Evolutionary conservation across 2,113 vertebrate species (phyloP).

Genomic region (Pao palembangensis): DNA sequence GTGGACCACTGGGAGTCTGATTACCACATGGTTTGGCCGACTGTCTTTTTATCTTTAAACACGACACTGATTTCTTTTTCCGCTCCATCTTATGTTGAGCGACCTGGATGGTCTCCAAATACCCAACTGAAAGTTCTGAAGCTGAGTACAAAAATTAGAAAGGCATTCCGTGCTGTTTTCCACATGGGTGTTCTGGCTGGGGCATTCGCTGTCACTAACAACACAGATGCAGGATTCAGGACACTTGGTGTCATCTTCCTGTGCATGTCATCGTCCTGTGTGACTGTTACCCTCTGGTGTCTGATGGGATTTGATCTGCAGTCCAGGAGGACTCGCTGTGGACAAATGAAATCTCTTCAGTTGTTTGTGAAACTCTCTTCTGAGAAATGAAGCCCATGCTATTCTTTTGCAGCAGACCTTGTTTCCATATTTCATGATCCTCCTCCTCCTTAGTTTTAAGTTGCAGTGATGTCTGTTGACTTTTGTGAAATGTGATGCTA

Average conservation of each 20-base stretch:
- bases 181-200: background rate
- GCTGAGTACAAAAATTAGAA: background rate
- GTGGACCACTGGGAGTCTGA: background rate
- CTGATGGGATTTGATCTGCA: background rate
- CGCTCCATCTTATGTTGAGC: background rate
- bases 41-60: conserved; percentile 9
- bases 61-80: background rate
- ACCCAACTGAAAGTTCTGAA: background rate
- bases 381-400: background rate
- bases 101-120: background rate
- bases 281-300: background rate
- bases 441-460: conserved; percentile 1
- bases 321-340: conserved; percentile 8
- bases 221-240: background rate
- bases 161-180: background rate
- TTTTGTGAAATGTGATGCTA: background rate
- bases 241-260: background rate
- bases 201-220: conserved; percentile 2
- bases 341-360: conserved; percentile 3
- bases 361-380: conserved; percentile 4
- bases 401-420: no score
- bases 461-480: background rate
- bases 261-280: background rate
- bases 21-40: background rate
- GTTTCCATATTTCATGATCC: background rate